Evolutionary conservation across 1,140 invertebrate species (phyloP), one percentile per base, ranked within the genome.

Genomic region (Epicauta chinensis): DNA sequence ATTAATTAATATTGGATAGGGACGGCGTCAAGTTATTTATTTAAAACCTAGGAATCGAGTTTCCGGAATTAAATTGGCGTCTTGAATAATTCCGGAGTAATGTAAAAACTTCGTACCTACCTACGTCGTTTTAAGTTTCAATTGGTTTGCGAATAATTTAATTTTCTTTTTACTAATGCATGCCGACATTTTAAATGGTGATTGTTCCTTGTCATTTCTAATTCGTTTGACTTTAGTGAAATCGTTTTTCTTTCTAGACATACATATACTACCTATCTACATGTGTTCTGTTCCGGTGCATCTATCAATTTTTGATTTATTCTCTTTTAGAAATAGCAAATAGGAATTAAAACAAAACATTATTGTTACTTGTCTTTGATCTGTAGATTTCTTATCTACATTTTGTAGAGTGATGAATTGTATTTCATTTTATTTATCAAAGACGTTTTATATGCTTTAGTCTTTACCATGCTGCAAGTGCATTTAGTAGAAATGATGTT

Each of bases 61-160:
- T 42, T 17, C 39, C 40, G 17, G 14, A 42, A 42, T 42, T 42
- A 17, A 42, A 42, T 14, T 30, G 16, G 40, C 40, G 23, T 14
- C 40, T 16, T 42, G 17, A 42, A 42, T 42, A 42, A 42, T 16
- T 42, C 23, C 14, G 40, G 14, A 17, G 7, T 23, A 23, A 23
- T 23, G 23, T 23, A 23, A 23, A 23, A 23, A 23, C 4, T 23
- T 23, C 23, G 23, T 23, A 17, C 16, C 13, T n/a, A 14, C 43
- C 17, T 16, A 51, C 42, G 49, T 35, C 38, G 31, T 45, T 56
- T 48, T 31, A 56, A 56, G 50, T 56, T 56, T 56, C 55, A 48
- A 56, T 56, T 56, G 50, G 55, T 30, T 51, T 34, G 55, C 43
- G 48, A 56, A 56, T 56, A 56, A 56, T 56, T 56, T 17, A 56